phyloP scores from a whole-genome alignment of 2,797 vertebrate genomes.

The Rhinogobio ventralis region DNA sequence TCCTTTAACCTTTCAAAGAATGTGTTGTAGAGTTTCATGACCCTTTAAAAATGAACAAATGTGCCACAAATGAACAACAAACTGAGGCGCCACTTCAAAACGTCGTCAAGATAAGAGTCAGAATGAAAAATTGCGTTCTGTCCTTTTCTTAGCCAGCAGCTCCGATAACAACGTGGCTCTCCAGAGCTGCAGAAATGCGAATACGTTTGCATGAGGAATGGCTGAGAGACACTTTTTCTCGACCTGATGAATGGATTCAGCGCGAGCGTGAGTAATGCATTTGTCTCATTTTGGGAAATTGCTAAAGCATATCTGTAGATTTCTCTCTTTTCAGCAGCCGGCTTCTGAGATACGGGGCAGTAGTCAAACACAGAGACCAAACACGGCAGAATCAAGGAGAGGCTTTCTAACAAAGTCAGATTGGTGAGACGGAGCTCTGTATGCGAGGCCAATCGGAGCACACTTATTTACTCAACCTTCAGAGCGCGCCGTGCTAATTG shows the following conservation, averaged over 20 bases:
- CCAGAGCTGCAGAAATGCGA: neutral
- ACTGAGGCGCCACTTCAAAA: conserved; percentile 3
- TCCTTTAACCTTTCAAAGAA: neutral
- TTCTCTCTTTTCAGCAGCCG: neutral
- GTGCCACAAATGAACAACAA: conserved; percentile 24
- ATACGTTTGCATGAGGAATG: conserved; percentile 21
- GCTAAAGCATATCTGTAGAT: conserved; percentile 11
- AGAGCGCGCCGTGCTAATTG: conserved; percentile 47
- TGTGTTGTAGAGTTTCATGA: neutral
- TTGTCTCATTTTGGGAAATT: conserved; percentile 47
- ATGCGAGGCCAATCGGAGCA: conserved; percentile 3
- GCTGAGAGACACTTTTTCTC: conserved; percentile 15
- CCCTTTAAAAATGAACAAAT: too few species aligned
- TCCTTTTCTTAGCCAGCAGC: conserved; percentile 26
- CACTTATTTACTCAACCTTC: conserved; percentile 51
- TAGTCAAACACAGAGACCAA: conserved; percentile 14
- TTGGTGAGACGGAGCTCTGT: conserved; percentile 4
- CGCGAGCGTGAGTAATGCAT: conserved; percentile 22
- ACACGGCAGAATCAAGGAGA: conserved; percentile 10
- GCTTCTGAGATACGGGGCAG: neutral
- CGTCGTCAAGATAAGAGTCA: conserved; percentile 19
- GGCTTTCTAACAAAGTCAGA: conserved; percentile 4
- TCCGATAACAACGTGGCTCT: conserved; percentile 30
- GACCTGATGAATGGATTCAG: conserved; percentile 29
- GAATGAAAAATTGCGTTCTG: conserved; percentile 42